These are phyloP conservation scores for Oscheius sp. DNA, from an alignment of 1,140 invertebrate genomes.

Conservation along the genomic window DNA sequence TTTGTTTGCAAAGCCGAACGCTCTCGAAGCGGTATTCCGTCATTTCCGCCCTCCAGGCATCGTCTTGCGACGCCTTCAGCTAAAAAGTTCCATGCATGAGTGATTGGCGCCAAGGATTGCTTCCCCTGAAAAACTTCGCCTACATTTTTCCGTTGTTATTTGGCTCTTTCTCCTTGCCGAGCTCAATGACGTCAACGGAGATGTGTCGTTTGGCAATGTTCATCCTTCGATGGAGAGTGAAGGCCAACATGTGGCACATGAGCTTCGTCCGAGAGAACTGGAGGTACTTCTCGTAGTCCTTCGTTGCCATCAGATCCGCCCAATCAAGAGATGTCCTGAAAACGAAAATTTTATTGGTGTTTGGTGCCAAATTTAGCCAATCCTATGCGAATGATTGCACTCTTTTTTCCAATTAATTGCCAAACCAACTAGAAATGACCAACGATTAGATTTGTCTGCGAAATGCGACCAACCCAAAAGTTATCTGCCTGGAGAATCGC, in stretches of 20 bases:
- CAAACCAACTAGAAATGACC: no score
- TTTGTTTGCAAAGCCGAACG: no score
- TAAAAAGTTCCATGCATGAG: not conserved
- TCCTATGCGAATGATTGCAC: no score
- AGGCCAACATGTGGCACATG: constrained; percentile 42
- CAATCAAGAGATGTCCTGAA: constrained; percentile 42
- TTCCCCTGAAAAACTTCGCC: not conserved
- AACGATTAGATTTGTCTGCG: no score
- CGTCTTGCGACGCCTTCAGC: no score
- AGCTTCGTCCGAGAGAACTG: constrained; percentile 42
- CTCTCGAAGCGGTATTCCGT: no score
- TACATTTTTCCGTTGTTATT: constrained; percentile 37
- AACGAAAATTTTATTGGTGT: constrained; percentile 9
- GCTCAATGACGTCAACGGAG: constrained; percentile 38
- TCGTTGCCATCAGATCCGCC: constrained; percentile 36
- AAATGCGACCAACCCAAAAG: no score
- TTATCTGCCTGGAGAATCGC: no score
- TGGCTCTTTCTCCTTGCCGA: constrained; percentile 40
- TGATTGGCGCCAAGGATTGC: not conserved
- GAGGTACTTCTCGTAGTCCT: constrained; percentile 45
- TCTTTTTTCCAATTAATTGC: no score
- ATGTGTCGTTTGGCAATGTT: constrained; percentile 18
- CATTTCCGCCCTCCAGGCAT: no score
- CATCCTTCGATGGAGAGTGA: constrained; percentile 41
- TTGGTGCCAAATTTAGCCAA: no score